A percentile compares a stretch with the other conserved stretches of the same genome.
Evolutionary conservation across 2,797 vertebrate species (phyloP).

Genomic region (Gephyroberyx darwinii): DNA sequence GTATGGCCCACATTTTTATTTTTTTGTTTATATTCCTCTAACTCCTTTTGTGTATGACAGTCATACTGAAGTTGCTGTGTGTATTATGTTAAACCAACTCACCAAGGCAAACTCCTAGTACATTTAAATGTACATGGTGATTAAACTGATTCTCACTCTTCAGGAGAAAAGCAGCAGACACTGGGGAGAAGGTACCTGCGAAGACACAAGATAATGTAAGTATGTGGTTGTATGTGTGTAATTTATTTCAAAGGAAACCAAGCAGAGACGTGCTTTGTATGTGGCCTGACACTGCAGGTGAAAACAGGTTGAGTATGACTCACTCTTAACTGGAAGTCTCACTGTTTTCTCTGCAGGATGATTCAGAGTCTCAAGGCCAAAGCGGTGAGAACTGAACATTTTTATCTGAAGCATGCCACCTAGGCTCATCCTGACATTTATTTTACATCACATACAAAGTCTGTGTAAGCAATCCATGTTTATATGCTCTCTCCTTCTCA

Average conservation of each 20-base stretch:
- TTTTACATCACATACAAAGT: background rate
- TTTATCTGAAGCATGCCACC: conserved; percentile 35
- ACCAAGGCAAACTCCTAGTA: background rate
- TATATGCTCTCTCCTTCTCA: conserved; percentile 46
- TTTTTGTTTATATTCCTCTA: background rate
- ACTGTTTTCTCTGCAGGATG: conserved; percentile 79
- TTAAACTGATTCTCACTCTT: conserved; percentile 15
- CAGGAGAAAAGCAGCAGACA: conserved; percentile 84
- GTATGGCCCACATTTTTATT: background rate
- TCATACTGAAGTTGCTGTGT: background rate
- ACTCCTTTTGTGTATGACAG: background rate
- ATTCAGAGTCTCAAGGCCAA: conserved; percentile 82
- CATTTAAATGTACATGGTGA: background rate
- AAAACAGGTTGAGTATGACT: conserved; percentile 40
- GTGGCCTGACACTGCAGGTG: background rate
- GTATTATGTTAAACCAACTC: background rate
- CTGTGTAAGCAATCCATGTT: conserved; percentile 11
- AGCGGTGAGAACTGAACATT: conserved; percentile 73
- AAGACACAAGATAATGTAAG: conserved; percentile 82
- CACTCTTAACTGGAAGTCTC: conserved; percentile 37
- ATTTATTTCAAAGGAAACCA: background rate
- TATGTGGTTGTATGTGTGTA: background rate
- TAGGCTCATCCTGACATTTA: conserved; percentile 2
- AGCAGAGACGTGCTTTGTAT: background rate
- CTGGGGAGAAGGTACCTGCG: conserved; percentile 74